Conservation (phyloP, 2,113 vertebrate genomes). For the Callionymus lyra region DNA sequence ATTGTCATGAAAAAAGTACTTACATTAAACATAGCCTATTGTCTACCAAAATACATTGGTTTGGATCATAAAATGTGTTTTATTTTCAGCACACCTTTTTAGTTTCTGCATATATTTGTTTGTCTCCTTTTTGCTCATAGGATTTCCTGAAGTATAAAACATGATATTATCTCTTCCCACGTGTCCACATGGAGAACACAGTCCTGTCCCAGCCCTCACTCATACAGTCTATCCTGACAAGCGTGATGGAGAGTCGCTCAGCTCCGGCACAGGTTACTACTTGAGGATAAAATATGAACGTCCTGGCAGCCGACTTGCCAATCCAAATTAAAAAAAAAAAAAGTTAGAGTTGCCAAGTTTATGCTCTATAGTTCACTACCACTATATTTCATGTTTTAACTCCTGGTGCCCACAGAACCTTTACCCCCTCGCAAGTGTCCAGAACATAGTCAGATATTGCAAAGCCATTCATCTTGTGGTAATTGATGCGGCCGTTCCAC, state of each 20-base stretch:
- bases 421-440: constrained; percentile 1
- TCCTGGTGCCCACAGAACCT: constrained; percentile 3
- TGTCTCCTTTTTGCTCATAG: too few species aligned
- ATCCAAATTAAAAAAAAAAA: constrained; percentile 60
- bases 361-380: constrained; percentile 26
- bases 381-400: constrained; percentile 50
- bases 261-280: constrained; percentile 43
- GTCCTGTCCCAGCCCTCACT: constrained; percentile 43
- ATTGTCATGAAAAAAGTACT: too few species aligned
- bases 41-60: too few species aligned
- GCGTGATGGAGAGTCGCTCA: constrained; percentile 67
- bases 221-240: constrained; percentile 58
- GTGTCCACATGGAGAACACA: constrained; percentile 10
- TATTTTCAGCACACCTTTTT: too few species aligned
- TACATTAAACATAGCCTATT: too few species aligned
- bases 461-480: constrained; percentile 9
- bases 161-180: neutral
- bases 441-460: constrained; percentile 5
- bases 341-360: constrained; percentile 55
- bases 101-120: too few species aligned
- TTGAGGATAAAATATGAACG: constrained; percentile 52
- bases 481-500: neutral
- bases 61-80: too few species aligned
- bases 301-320: constrained; percentile 52
- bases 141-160: too few species aligned